These are phyloP conservation scores for Nansenia antarctica DNA, from an alignment of 2,113 vertebrate genomes.

Conservation along the genomic window DNA sequence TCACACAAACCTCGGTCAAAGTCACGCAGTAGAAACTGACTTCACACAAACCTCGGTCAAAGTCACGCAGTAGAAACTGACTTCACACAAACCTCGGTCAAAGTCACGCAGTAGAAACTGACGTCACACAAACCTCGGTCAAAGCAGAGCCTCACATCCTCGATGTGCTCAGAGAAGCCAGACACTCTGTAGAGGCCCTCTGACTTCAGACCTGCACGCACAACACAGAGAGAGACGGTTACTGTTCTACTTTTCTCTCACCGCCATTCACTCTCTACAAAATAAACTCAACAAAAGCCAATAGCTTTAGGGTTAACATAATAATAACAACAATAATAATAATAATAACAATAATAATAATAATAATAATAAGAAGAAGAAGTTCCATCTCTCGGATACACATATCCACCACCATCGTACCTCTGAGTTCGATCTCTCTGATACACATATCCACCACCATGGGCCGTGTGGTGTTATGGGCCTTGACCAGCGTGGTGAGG, in stretches of 20 bases:
- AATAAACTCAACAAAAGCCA: not conserved
- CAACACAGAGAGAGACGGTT: conserved; percentile 1
- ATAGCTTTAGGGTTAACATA: not conserved
- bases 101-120: conserved; percentile 6
- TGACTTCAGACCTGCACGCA: conserved; percentile 85
- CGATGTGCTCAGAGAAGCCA: conserved; percentile 95
- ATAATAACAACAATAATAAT: not conserved
- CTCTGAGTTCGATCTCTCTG: conserved; percentile 94
- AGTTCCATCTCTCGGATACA: no score
- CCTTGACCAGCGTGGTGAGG: conserved; percentile 95
- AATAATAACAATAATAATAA: not conserved
- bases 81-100: not conserved
- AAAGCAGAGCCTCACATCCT: conserved; percentile 94
- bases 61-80: no score
- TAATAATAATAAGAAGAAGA: no score
- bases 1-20: no score
- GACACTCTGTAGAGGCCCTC: conserved; percentile 97
- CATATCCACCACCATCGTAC: no score
- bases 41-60: no score
- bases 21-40: no score
- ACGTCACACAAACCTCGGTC: conserved; percentile 85
- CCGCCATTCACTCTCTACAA: not conserved
- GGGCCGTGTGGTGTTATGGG: conserved; percentile 90
- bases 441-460: conserved; percentile 98
- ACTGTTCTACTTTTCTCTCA: not conserved